A percentile compares a stretch with the other conserved stretches of the same genome.
phyloP scores from a whole-genome alignment of 2,888 invertebrate genomes.

The Hemicrepidius hirtus region DNA sequence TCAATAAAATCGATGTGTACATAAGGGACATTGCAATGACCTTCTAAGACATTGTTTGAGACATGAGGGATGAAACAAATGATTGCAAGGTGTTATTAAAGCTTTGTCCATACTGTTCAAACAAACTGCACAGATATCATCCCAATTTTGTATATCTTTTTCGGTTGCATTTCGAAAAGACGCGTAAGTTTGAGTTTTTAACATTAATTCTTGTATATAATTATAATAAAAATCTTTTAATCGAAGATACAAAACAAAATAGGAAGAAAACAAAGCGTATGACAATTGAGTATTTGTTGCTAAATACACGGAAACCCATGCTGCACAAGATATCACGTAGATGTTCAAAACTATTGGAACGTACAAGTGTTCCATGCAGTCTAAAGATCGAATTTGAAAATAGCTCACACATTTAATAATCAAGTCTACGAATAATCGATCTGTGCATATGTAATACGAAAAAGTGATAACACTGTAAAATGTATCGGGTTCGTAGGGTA shows the following conservation, averaged over 20 bases:
- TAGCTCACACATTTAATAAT: constrained; percentile 75
- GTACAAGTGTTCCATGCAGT: constrained; percentile 82
- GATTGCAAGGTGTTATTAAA: constrained; percentile 85
- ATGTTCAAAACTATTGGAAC: constrained; percentile 79
- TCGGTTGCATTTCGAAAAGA: constrained; percentile 75
- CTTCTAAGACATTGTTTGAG: constrained; percentile 81
- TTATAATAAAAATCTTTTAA: constrained; percentile 67
- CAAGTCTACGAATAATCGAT: constrained; percentile 80
- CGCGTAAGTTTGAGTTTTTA: constrained; percentile 65
- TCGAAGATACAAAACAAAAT: constrained; percentile 68
- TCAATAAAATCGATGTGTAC: constrained; percentile 74
- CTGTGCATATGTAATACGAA: constrained; percentile 81
- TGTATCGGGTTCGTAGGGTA: constrained; percentile 80
- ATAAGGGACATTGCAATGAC: constrained; percentile 83
- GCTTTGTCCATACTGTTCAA: constrained; percentile 82
- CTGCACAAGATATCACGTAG: constrained; percentile 72
- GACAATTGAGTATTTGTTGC: constrained; percentile 56
- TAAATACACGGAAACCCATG: constrained; percentile 54
- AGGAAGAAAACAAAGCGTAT: constrained; percentile 64
- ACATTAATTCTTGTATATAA: constrained; percentile 63
- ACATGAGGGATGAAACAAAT: constrained; percentile 86
- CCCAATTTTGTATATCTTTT: constrained; percentile 80
- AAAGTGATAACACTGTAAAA: constrained; percentile 79
- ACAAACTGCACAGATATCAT: constrained; percentile 88
- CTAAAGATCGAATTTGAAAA: constrained; percentile 77